Evolutionary conservation across 1,140 invertebrate species (phyloP).

Genomic region (Wasmannia auropunctata): DNA sequence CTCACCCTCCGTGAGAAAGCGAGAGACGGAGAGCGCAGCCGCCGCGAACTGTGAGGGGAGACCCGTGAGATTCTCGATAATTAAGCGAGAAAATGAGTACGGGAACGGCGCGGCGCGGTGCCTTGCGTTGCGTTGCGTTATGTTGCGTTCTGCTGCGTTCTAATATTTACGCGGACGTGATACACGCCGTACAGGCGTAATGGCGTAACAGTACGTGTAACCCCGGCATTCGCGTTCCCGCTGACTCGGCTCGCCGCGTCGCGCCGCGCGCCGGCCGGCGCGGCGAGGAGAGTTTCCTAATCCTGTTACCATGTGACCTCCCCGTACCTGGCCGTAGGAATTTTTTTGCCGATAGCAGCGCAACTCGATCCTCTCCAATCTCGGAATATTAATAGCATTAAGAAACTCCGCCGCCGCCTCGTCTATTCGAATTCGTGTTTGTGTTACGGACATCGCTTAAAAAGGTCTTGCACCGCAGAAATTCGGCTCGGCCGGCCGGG

Average conservation of each 20-base stretch:
- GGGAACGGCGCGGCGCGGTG: neutral
- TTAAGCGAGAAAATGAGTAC: constrained; percentile 66
- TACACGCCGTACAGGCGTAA: neutral
- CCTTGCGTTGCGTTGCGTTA: neutral
- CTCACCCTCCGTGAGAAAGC: constrained; percentile 49
- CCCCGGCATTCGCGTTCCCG: neutral
- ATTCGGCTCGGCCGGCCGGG: neutral
- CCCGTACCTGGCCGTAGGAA: neutral
- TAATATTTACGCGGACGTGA: constrained; percentile 34
- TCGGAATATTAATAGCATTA: constrained; percentile 63
- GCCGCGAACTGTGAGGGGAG: constrained; percentile 21
- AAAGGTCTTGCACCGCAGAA: constrained; percentile 27
- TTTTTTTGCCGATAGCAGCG: constrained; percentile 54
- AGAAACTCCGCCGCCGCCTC: neutral
- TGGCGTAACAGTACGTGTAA: constrained; percentile 11
- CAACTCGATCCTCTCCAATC: constrained; percentile 56
- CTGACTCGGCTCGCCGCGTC: constrained; percentile 25
- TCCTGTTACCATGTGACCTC: constrained; percentile 36
- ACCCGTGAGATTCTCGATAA: constrained; percentile 65
- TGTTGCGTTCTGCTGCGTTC: neutral
- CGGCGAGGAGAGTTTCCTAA: constrained; percentile 5
- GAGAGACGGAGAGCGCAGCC: neutral
- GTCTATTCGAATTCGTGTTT: neutral
- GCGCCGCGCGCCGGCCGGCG: too few relatives aligned
- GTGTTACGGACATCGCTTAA: neutral